phyloP scores from a whole-genome alignment of 2,113 vertebrate species.

The Planiliza haematocheilus region DNA sequence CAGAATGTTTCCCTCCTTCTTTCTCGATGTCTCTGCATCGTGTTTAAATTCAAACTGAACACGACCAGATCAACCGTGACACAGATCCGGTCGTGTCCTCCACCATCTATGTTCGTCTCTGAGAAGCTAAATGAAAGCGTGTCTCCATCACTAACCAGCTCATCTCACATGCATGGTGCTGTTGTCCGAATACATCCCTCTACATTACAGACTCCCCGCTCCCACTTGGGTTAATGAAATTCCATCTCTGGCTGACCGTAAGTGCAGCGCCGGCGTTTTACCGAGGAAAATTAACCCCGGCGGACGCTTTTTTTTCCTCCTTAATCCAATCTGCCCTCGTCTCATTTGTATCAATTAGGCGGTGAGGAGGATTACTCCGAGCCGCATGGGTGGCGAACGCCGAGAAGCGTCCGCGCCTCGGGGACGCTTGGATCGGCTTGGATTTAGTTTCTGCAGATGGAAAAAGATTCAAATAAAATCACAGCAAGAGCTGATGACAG shows the following conservation, averaged over 20 bases:
- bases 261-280: constrained; percentile 22
- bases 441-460: constrained; percentile 12
- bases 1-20: too few species aligned
- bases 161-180: constrained; percentile 8
- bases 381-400: not conserved
- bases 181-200: constrained; percentile 19
- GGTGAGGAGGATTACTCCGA: constrained; percentile 18
- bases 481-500: not conserved
- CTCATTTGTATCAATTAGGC: constrained; percentile 63
- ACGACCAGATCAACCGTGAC: too few species aligned
- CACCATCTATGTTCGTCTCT: too few species aligned
- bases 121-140: not conserved
- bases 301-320: not conserved
- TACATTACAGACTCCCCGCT: constrained; percentile 37
- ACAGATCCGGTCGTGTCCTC: too few species aligned
- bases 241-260: constrained; percentile 28
- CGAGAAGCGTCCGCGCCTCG: constrained; percentile 2
- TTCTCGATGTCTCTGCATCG: too few species aligned
- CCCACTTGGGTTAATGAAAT: constrained; percentile 46
- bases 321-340: constrained; percentile 11
- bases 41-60: too few species aligned
- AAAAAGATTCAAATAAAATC: not conserved
- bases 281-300: constrained; percentile 36
- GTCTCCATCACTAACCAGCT: constrained; percentile 10
- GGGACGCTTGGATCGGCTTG: not conserved